Evolutionary conservation across 2,888 invertebrate genomes (phyloP), one percentile per base, ranked within the genome.

Genomic region (Nesidiocoris tenuis): DNA sequence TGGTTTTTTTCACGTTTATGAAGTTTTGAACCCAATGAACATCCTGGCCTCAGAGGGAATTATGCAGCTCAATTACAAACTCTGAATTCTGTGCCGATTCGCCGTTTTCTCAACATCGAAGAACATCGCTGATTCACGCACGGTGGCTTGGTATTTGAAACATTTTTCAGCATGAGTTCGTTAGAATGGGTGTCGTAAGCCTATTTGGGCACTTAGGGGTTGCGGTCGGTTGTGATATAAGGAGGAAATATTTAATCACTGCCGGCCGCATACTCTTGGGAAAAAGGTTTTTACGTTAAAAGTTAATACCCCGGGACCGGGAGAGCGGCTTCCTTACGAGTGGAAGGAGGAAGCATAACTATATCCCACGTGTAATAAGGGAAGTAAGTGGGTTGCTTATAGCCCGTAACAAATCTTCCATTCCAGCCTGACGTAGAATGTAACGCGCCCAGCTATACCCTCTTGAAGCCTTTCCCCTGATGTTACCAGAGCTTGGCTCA

Each of bases 361-460:
- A 74, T 74, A 74, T 74, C 74, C 64, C 3, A 74, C 74, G 74
- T 74, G 74, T 74, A 74, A 74, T 74, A 74, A 74, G 74, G 64
- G 74, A 22, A 18, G 74, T 64, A 74, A 74, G 74, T 64, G 74
- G 74, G 74, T 74, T 74, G 74, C 74, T 74, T 74, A 74, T 64
- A 56, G 74, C 64, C 74, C 74, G 74, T 74, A 74, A 74, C 74
- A 74, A 74, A 74, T 74, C 74, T 74, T 55, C 74, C 64, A 74
- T 64, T 74, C 64, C 70, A 70, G 59, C 12, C 56, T 56, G 23
- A 18, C 19, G 23, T n/a, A 18, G 63, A 55, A 22, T 55, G 74
- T 74, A 74, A 74, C 64, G 64, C 59, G 57, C 64, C 54, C 61
- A 55, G 56, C 72, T 64, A n/a, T 19, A 61, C 19, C 19, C n/a